phyloP scores from a whole-genome alignment of 2,113 vertebrate species.

The Dipodomys spectabilis region DNA sequence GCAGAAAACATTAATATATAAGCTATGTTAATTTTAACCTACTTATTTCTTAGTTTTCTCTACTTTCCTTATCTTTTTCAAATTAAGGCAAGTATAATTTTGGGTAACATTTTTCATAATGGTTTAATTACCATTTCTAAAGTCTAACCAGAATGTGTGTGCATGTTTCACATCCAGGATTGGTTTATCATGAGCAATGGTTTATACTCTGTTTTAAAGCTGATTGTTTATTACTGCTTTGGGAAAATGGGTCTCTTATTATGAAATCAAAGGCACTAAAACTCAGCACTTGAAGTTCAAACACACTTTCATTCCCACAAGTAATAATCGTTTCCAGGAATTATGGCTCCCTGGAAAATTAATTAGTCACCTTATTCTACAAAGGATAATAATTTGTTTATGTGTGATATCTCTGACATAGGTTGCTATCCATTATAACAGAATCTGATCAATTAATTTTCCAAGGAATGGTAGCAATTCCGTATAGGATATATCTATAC shows the following conservation, averaged over 20 bases:
- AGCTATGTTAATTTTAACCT: constrained; percentile 8
- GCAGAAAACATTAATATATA: not conserved
- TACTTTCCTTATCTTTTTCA: constrained; percentile 52
- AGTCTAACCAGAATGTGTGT: not conserved
- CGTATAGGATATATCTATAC: constrained; percentile 2
- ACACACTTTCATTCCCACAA: constrained; percentile 55
- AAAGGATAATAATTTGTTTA: constrained; percentile 69
- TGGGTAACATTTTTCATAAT: constrained; percentile 10
- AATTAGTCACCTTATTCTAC: constrained; percentile 56
- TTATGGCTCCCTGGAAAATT: constrained; percentile 58
- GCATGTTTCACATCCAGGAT: not conserved
- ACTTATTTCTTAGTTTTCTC: constrained; percentile 41
- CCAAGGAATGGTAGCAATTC: constrained; percentile 3
- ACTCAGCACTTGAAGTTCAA: constrained; percentile 60
- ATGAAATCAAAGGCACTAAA: constrained; percentile 58
- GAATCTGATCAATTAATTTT: constrained; percentile 70
- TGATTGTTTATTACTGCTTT: constrained; percentile 29
- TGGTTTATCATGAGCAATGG: not conserved
- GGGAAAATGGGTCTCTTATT: constrained; percentile 7
- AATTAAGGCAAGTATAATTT: constrained; percentile 60
- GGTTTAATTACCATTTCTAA: constrained; percentile 55
- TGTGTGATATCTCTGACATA: constrained; percentile 32
- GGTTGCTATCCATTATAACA: constrained; percentile 51
- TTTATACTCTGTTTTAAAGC: constrained; percentile 15
- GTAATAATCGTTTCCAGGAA: constrained; percentile 40